Conservation (phyloP, 53 echinoderm and acorn worm genomes). For the Echinarachnius parma region DNA sequence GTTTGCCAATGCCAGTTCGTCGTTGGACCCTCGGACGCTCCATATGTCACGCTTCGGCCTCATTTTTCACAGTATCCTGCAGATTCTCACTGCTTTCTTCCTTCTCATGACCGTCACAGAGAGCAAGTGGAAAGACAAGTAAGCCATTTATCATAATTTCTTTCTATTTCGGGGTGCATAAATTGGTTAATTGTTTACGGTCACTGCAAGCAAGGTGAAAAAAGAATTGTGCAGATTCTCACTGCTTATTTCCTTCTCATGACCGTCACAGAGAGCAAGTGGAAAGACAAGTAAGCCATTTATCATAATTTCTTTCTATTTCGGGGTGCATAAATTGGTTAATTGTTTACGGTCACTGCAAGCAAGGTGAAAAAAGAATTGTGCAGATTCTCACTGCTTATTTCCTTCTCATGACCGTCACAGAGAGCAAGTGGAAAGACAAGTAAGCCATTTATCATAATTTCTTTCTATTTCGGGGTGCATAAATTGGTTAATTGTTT, state of each 20-base stretch:
- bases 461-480: neutral
- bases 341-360: no score
- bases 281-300: conserved; percentile 61
- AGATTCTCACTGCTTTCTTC: conserved; percentile 82
- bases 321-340: no score
- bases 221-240: conserved; percentile 50
- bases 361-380: no score
- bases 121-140: conserved; percentile 87
- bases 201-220: no score
- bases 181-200: no score
- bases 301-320: neutral
- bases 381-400: conserved; percentile 65
- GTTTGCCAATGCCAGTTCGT: conserved; percentile 47
- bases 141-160: conserved; percentile 1
- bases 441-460: conserved; percentile 34
- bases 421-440: conserved; percentile 66
- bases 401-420: conserved; percentile 77
- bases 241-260: conserved; percentile 72
- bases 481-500: no score
- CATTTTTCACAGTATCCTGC: conserved; percentile 80
- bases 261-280: conserved; percentile 67
- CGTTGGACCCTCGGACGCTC: conserved; percentile 53
- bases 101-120: conserved; percentile 88
- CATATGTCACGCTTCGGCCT: conserved; percentile 86
- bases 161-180: no score